Evolutionary conservation across 2,113 vertebrate species (phyloP).

Genomic region (Oplegnathus fasciatus): DNA sequence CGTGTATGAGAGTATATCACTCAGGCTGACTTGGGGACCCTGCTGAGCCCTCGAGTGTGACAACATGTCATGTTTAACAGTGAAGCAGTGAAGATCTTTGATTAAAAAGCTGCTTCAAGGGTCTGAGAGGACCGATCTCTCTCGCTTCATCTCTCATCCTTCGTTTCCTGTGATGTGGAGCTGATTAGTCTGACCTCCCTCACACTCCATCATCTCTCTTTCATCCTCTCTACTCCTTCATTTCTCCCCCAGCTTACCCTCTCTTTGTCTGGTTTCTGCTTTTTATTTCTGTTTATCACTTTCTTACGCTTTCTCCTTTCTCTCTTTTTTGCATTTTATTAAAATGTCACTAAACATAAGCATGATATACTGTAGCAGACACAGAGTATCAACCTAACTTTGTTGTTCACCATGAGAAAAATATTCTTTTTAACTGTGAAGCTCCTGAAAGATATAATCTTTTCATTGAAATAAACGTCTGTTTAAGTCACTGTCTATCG

Average conservation of each 20-base stretch:
- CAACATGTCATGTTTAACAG: not conserved
- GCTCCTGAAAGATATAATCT: too few species aligned
- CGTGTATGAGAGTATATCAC: too few species aligned
- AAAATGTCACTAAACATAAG: not conserved
- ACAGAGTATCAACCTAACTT: too few species aligned
- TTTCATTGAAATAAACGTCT: too few species aligned
- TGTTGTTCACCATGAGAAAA: too few species aligned
- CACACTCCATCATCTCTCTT: not conserved
- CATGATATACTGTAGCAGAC: not conserved
- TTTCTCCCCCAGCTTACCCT: not conserved
- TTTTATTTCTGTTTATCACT: not conserved
- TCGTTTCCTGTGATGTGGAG: slow-evolving; percentile 39
- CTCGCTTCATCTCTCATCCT: slow-evolving; percentile 4
- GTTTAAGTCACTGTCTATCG: too few species aligned
- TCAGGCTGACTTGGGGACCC: too few species aligned
- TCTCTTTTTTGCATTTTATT: not conserved
- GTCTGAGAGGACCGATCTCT: not conserved
- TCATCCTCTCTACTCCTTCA: not conserved
- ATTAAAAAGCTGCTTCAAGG: slow-evolving; percentile 7
- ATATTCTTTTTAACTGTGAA: too few species aligned
- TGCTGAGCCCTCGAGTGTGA: too few species aligned
- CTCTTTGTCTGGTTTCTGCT: not conserved
- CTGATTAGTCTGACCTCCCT: slow-evolving; percentile 30
- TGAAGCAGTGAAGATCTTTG: not conserved
- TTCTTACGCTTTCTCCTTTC: not conserved